Evolutionary conservation across 2,113 vertebrate species (phyloP).

Genomic region (Brienomyrus brachyistius): DNA sequence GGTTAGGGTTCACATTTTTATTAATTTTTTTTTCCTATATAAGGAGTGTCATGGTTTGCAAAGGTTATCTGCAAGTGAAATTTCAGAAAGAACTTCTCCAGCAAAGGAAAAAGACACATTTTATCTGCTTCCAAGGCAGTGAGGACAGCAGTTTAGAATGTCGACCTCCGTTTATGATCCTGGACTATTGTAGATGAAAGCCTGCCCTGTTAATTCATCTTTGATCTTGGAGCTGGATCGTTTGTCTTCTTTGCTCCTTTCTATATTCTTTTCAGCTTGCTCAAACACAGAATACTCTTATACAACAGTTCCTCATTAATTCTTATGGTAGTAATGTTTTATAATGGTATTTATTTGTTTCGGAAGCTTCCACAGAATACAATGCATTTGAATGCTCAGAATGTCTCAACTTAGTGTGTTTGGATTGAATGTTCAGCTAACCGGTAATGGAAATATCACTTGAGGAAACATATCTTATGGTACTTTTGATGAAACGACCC

Average conservation of each 20-base stretch:
- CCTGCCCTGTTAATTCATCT: background rate
- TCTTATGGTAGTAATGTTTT: background rate
- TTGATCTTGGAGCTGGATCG: background rate
- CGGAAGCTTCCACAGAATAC: background rate
- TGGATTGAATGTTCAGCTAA: background rate
- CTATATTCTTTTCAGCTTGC: background rate
- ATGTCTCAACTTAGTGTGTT: background rate
- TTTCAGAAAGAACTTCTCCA: background rate
- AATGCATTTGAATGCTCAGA: background rate
- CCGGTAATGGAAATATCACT: background rate
- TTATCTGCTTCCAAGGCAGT: background rate
- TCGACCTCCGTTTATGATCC: background rate
- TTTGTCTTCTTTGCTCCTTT: background rate
- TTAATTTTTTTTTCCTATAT: background rate
- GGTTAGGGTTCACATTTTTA: background rate
- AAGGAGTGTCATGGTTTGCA: background rate
- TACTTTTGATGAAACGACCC: background rate
- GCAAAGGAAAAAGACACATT: background rate
- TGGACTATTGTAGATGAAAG: conserved; percentile 1
- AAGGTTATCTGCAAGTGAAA: background rate
- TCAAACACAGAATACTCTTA: background rate
- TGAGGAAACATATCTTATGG: background rate
- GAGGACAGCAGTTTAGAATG: background rate
- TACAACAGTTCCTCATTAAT: background rate
- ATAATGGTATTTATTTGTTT: background rate